Evolutionary conservation across 2,888 invertebrate genomes (phyloP), one percentile per base, ranked within the genome.

Genomic region (Eristalis tenax): DNA sequence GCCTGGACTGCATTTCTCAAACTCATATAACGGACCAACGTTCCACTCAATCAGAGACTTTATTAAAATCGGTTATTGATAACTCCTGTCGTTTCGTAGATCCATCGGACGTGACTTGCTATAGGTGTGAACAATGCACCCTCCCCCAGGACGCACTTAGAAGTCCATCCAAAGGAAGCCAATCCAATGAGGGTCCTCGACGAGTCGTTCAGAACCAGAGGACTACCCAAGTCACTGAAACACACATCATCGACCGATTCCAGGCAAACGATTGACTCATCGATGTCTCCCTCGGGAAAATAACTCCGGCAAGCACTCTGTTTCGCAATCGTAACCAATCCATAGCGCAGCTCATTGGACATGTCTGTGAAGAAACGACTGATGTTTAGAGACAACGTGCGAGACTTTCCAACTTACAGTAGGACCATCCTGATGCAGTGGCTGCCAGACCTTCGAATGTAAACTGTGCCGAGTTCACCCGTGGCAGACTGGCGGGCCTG

Each of bases 31-130:
- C 8, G 1, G 0, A 8, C 32, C 38, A 35, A 50, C 22, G 43
- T 50, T 50, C 2, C 18, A 50, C 18, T 50, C 1, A 50, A 18
- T 50, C 18, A 8, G 1, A 0, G 0, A 50, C 18, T 8, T 8
- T 18, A 18, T 50, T 61, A 71, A 26, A 59, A 75, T 8, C 56
- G 38, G 26, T 75, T 75, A 13, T 75, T 75, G 6, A 75, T 75
- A 40, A 75, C 75, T 13, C 75, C 75, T 66, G 75, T 75, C 18
- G 75, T 75, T 59, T 75, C 75, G 57, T 75, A 65, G 26, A 75
- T 75, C 74, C 74, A 75, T 56, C 65, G 28, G 4, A 26, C 38
- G 18, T 66, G 38, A 18, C 75, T 75, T 1, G 75, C 59, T 11
- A 75, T 28, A 0, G 66, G 66, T 28, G 75, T 75, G 65, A 75